Evolutionary conservation across 2,888 invertebrate genomes (phyloP).

Genomic region (Timema podura): DNA sequence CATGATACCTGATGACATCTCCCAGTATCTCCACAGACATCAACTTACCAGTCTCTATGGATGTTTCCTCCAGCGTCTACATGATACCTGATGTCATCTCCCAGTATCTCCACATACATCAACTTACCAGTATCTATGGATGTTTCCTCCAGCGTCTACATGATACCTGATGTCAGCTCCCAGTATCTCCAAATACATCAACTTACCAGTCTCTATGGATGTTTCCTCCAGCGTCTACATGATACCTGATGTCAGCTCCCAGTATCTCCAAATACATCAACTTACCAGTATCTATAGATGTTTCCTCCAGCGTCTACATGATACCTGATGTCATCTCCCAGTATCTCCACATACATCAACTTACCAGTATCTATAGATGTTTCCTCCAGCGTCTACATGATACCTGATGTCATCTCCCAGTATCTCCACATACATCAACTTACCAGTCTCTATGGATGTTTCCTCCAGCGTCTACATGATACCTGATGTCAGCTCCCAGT

Average conservation of each 20-base stretch:
- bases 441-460: constrained; percentile 66
- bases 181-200: constrained; percentile 53
- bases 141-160: constrained; percentile 57
- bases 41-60: constrained; percentile 62
- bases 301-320: constrained; percentile 62
- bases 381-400: constrained; percentile 61
- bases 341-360: constrained; percentile 49
- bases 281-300: constrained; percentile 65
- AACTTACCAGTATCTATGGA: constrained; percentile 64
- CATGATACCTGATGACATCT: constrained; percentile 71
- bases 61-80: constrained; percentile 59
- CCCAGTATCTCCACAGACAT: constrained; percentile 59
- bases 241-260: constrained; percentile 71
- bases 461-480: constrained; percentile 63
- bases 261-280: constrained; percentile 53
- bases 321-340: constrained; percentile 72
- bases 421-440: constrained; percentile 45
- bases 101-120: constrained; percentile 55
- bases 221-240: constrained; percentile 59
- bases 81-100: constrained; percentile 73
- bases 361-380: constrained; percentile 66
- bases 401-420: constrained; percentile 75
- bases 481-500: constrained; percentile 73
- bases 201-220: constrained; percentile 65
- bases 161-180: constrained; percentile 74